phyloP scores from a whole-genome alignment of 2,113 vertebrate species.

The Tapirus terrestris region DNA sequence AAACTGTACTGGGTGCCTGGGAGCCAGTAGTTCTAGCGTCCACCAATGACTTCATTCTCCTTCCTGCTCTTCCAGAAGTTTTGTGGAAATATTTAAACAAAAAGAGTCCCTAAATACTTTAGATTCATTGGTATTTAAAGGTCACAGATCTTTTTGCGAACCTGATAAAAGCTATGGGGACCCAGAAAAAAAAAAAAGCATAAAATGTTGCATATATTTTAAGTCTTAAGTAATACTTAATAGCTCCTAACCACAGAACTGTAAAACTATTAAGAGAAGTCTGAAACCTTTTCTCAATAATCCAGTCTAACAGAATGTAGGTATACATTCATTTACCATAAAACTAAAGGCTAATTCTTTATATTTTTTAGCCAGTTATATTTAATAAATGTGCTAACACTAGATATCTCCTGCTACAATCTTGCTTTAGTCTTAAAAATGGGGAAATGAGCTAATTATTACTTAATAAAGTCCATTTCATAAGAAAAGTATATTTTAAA shows the following conservation, averaged over 20 bases:
- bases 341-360: background rate
- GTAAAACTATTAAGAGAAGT: background rate
- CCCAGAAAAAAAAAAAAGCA: background rate
- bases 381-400: constrained; percentile 24
- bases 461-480: background rate
- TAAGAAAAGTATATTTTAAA: background rate
- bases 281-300: background rate
- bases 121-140: background rate
- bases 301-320: background rate
- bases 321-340: background rate
- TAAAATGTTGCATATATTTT: background rate
- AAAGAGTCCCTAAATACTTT: background rate
- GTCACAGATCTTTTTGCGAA: background rate
- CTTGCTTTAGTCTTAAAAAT: background rate
- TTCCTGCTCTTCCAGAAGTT: background rate
- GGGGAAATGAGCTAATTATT: background rate
- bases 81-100: background rate
- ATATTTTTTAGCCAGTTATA: background rate
- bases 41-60: background rate
- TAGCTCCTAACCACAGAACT: background rate
- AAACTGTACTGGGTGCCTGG: background rate
- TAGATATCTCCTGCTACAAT: background rate
- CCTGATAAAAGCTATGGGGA: background rate
- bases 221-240: background rate
- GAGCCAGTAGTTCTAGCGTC: too few relatives aligned